Evolutionary conservation across 2,888 invertebrate genomes (phyloP), one percentile per base, ranked within the genome.

Genomic region (Dryococelus australis): DNA sequence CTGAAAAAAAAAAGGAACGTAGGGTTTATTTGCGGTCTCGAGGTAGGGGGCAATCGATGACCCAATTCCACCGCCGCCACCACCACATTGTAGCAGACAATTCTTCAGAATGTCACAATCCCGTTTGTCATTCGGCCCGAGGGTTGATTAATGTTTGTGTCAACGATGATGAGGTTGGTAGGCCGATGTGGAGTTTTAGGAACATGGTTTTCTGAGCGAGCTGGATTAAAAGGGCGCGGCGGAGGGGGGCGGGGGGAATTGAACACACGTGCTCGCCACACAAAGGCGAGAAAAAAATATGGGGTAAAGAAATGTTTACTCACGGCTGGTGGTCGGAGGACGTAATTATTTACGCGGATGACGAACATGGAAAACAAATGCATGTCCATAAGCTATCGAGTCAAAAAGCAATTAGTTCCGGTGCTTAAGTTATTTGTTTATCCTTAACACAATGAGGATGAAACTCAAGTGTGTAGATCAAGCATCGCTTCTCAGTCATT

Each of bases 131-230:
- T 65, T n/a, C n/a, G n/a, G n/a, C n/a, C n/a, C 6, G 65, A 65
- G 65, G 65, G 24, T 65, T 16, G 65, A 65, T 65, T 65, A 65
- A 65, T 65, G 65, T 65, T 65, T 65, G 65, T 65, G 6, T 65
- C 65, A 65, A 20, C 65, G 65, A 65, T 65, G 65, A 65, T 65
- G 65, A 65, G 65, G 65, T 65, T 65, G 65, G 65, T 65, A 65
- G 65, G 65, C 6, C 65, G n/a, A 65, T 65, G n/a, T 65, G n/a
- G 65, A 65, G 65, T 65, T 65, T 65, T 65, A 65, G 20, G n/a
- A 24, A 65, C 65, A 65, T n/a, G 65, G 13, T 16, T 65, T 65
- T 24, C 65, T 65, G 3, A 8, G 65, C 8, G 20, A 13, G 65
- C 24, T n/a, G n/a, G 16, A n/a, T n/a, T n/a, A n/a, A n/a, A n/a